A percentile compares a stretch with the other conserved stretches of the same genome.
phyloP scores from a whole-genome alignment of 2,888 invertebrate genomes.

The Nymphalis urticae region DNA sequence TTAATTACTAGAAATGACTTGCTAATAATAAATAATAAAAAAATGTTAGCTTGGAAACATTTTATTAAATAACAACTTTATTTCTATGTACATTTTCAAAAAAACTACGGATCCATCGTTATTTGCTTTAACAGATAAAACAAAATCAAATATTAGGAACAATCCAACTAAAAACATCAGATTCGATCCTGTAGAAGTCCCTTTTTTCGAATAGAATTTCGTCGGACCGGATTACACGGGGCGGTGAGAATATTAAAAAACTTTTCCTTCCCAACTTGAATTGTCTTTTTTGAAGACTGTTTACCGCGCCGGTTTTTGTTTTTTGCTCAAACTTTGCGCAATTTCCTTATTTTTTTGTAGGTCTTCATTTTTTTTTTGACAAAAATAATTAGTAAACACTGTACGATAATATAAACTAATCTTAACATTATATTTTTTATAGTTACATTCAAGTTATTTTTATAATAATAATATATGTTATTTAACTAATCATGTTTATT shows the following conservation, averaged over 20 bases:
- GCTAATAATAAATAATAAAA: no score
- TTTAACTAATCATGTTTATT: not conserved
- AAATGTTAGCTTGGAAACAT: no score
- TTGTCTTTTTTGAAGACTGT: slow-evolving; percentile 76
- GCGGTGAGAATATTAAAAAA: slow-evolving; percentile 80
- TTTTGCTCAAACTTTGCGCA: slow-evolving; percentile 38
- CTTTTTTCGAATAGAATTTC: slow-evolving; percentile 61
- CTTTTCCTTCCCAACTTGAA: slow-evolving; percentile 70
- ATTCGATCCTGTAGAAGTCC: slow-evolving; percentile 32
- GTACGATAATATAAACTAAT: no score
- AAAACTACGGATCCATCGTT: not conserved
- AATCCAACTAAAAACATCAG: slow-evolving; percentile 16
- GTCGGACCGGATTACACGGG: slow-evolving; percentile 71
- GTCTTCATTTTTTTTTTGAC: slow-evolving; percentile 15
- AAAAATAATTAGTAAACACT: no score
- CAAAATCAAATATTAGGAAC: slow-evolving; percentile 2
- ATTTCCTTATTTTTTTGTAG: slow-evolving; percentile 19
- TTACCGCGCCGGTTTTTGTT: slow-evolving; percentile 50
- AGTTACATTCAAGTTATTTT: not conserved
- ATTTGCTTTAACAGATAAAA: not conserved
- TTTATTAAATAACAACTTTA: no score
- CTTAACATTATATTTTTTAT: no score
- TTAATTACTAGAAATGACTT: no score
- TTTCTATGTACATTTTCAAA: no score
- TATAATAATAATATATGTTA: not conserved